Percentiles rank a stretch among this genome's conserved stretches.
These are phyloP conservation scores for Ashinkailepas kermadecensis DNA, from an alignment of 2,888 invertebrate genomes.

Conservation along the genomic window DNA sequence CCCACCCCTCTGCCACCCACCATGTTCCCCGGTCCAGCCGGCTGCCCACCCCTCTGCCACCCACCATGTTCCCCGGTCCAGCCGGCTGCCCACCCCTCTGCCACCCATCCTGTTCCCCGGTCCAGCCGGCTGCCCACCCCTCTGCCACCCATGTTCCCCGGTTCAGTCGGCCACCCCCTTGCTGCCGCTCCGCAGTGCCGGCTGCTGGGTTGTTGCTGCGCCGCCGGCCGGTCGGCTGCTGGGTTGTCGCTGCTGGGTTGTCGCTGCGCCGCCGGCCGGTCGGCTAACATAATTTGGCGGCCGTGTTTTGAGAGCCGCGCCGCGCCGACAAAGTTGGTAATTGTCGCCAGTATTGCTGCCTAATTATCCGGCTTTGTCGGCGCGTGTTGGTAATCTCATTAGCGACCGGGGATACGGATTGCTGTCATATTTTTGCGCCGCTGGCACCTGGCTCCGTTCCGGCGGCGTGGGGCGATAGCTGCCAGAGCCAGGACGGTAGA, in stretches of 20 bases:
- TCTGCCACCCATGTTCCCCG: too few species aligned
- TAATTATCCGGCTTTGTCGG: neutral
- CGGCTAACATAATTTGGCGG: constrained; percentile 3
- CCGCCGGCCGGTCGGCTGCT: neutral
- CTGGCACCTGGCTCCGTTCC: neutral
- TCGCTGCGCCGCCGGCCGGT: neutral
- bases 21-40: too few species aligned
- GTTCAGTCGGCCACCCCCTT: too few species aligned
- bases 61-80: too few species aligned
- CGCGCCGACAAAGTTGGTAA: neutral
- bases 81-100: too few species aligned
- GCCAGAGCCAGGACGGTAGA: neutral
- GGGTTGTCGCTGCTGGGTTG: neutral
- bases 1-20: neutral
- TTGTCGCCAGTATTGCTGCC: constrained; percentile 3
- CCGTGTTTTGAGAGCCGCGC: neutral
- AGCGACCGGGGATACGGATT: neutral
- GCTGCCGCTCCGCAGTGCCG: too few species aligned
- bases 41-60: too few species aligned
- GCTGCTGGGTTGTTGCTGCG: neutral
- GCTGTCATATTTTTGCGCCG: neutral
- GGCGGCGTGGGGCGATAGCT: neutral
- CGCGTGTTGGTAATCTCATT: neutral
- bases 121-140: too few species aligned
- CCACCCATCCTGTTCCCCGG: too few species aligned